Evolutionary conservation across 2,888 invertebrate species (phyloP).

Genomic region (Pristionchus mayeri): DNA sequence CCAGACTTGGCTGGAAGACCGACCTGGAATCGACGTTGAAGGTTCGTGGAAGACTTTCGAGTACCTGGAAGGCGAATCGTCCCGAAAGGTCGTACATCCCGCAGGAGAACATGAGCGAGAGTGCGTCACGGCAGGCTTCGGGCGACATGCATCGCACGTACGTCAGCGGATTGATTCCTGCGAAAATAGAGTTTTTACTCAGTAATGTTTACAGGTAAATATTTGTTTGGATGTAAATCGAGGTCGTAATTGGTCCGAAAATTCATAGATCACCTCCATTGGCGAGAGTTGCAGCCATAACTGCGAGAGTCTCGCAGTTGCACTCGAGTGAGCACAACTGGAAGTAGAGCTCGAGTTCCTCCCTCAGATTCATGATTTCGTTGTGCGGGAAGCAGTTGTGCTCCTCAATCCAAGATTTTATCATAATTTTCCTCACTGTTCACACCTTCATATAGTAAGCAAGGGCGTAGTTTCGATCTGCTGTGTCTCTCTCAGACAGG

Average conservation of each 20-base stretch:
- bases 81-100: slow-evolving; percentile 94
- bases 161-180: slow-evolving; percentile 90
- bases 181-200: neutral
- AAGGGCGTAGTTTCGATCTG: slow-evolving; percentile 94
- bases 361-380: slow-evolving; percentile 51
- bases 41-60: too few relatives aligned
- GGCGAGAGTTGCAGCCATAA: slow-evolving; percentile 93
- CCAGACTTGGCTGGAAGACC: slow-evolving; percentile 81
- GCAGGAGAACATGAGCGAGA: slow-evolving; percentile 97
- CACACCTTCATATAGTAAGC: slow-evolving; percentile 93
- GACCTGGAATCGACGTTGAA: slow-evolving; percentile 76
- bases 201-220: too few relatives aligned
- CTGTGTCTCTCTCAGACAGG: slow-evolving; percentile 89
- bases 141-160: slow-evolving; percentile 92
- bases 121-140: slow-evolving; percentile 92
- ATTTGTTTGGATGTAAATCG: too few relatives aligned
- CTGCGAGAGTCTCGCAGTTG: slow-evolving; percentile 90
- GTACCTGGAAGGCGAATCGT: slow-evolving; percentile 71
- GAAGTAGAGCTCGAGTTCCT: slow-evolving; percentile 78
- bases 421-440: neutral
- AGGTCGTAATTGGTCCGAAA: neutral
- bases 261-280: slow-evolving; percentile 85
- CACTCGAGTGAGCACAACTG: slow-evolving; percentile 96
- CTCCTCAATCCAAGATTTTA: neutral
- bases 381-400: slow-evolving; percentile 22